Evolutionary conservation across 2,888 invertebrate genomes (phyloP).

Genomic region (Venusia cambrica): DNA sequence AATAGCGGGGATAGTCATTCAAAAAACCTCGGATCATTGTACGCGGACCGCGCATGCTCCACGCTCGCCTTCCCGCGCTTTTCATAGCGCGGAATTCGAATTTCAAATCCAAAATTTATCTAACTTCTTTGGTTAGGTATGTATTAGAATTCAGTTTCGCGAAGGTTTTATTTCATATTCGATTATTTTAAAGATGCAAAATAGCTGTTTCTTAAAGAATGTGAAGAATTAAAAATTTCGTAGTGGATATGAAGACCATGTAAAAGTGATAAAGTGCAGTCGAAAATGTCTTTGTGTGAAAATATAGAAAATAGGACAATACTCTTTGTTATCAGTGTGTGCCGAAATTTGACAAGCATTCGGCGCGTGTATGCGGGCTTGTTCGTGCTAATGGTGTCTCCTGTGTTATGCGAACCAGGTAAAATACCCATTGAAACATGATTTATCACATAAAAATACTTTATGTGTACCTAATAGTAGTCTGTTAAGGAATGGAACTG

Average conservation of each 20-base stretch:
- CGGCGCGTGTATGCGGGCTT: slow-evolving; percentile 59
- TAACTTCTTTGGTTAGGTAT: no score
- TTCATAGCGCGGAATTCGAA: slow-evolving; percentile 49
- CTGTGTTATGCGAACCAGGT: slow-evolving; percentile 57
- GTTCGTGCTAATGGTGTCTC: slow-evolving; percentile 57
- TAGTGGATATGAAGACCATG: neutral
- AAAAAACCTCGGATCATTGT: slow-evolving; percentile 60
- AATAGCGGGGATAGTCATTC: slow-evolving; percentile 47
- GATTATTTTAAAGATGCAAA: neutral
- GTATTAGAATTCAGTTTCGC: no score
- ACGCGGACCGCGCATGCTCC: slow-evolving; percentile 59
- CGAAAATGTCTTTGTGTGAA: slow-evolving; percentile 21
- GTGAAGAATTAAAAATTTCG: neutral
- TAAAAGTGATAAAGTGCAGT: slow-evolving; percentile 36
- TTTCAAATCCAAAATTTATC: slow-evolving; percentile 18
- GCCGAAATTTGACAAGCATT: slow-evolving; percentile 46
- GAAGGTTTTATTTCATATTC: no score
- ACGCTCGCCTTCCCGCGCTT: slow-evolving; percentile 60
- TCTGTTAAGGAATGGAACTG: no score
- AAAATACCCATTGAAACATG: no score
- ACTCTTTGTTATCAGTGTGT: slow-evolving; percentile 41
- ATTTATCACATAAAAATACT: no score
- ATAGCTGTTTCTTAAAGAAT: slow-evolving; percentile 1
- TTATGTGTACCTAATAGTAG: no score
- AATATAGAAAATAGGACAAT: slow-evolving; percentile 33